Base-by-base conservation (phyloP, 2,888 invertebrate genomes). In the Lasius platythorax region DNA sequence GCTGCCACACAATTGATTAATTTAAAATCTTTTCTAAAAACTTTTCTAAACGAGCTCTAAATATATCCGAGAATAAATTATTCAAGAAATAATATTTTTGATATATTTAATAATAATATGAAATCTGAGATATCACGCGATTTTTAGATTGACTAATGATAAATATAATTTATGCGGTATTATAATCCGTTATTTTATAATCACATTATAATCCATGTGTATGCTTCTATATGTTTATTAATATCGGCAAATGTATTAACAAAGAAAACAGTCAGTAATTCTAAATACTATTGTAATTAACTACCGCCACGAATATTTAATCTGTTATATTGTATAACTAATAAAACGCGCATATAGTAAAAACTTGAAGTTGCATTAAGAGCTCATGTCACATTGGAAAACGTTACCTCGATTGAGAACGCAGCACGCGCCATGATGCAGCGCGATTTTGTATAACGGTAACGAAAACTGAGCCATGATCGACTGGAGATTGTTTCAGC, bases 371-470 rank as follows among this genome's bases (percentile, higher is more conserved):
- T 37, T 72, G 61, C 37, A 8, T 33, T 61, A 33, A 61, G 23
- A 46, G 79, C 79, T 85, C 53, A 63, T 74, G 58, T 82, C 61
- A 53, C 66, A 76, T 79, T 66, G 83, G 64, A 76, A 78, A 75
- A 83, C 85, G 68, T 61, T 75, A 85, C 50, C 81, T 86, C 76
- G 78, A 87, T 78, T 75, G 75, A 64, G 82, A 87, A 84, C 84
- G 73, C 83, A 79, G 83, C 84, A 85, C 87, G 83, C 75, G 85
- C 64, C 83, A 61, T 83, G 86, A 88, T 84, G 79, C 76, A 28
- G 85, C 85, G 68, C 74, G 86, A 87, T 89, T 87, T 87, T 76
- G 70, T 73, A 40, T 87, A 88, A 86, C 87, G 88, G 88, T 82
- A 84, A 86, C 70, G 74, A 72, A 66, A 81, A 67, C 76, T 50